Conservation (phyloP, 2,113 vertebrate genomes). For the Mustelus asterias region DNA sequence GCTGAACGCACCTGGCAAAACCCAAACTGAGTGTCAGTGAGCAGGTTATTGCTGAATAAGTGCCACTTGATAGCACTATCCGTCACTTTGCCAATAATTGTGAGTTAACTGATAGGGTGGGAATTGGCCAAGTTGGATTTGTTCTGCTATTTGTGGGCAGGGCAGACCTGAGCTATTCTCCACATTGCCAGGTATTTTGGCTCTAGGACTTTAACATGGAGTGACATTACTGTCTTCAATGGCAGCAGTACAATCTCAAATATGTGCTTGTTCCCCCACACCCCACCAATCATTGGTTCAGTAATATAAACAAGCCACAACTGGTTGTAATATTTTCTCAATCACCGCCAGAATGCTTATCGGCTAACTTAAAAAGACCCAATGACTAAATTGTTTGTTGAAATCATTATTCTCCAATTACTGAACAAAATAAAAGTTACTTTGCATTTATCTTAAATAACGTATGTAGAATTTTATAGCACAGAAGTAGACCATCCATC, state of each 20-base stretch:
- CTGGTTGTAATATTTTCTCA: not conserved
- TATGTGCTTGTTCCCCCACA: not conserved
- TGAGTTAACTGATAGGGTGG: too few relatives aligned
- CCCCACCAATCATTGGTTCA: not conserved
- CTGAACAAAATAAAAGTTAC: not conserved
- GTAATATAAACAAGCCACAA: not conserved
- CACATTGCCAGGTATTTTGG: not conserved
- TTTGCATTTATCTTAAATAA: not conserved
- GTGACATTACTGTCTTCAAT: not conserved
- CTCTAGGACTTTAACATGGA: not conserved
- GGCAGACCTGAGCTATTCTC: too few relatives aligned
- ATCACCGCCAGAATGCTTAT: not conserved
- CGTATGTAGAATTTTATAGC: not conserved
- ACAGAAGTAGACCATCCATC: not conserved
- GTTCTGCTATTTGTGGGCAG: too few relatives aligned
- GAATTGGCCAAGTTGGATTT: too few relatives aligned
- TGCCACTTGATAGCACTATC: too few relatives aligned
- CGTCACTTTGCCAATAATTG: too few relatives aligned
- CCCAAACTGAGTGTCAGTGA: too few relatives aligned
- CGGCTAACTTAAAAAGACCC: not conserved
- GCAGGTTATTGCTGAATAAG: too few relatives aligned
- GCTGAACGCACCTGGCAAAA: too few relatives aligned
- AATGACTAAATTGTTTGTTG: not conserved
- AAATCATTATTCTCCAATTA: not conserved
- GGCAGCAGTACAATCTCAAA: not conserved